Evolutionary conservation across 2,113 vertebrate species (phyloP).

Genomic region (Neolamprologus falcicula): DNA sequence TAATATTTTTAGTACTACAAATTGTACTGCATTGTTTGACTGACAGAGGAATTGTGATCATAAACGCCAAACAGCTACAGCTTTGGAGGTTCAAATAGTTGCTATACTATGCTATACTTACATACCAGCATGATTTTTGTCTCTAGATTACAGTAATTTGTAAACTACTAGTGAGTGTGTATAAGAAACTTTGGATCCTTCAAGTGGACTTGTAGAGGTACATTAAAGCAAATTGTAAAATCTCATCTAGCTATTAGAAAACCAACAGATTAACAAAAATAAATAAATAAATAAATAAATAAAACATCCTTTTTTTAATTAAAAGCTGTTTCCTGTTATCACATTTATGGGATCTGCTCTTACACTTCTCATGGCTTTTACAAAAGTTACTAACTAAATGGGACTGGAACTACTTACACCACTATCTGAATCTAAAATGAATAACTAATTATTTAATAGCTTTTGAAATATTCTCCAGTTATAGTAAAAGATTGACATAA

Average conservation of each 20-base stretch:
- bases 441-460: neutral
- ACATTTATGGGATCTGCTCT: neutral
- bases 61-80: neutral
- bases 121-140: neutral
- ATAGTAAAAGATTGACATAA: neutral
- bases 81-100: neutral
- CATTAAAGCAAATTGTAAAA: neutral
- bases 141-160: neutral
- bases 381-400: neutral
- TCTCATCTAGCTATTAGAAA: neutral
- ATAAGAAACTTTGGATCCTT: neutral
- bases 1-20: neutral
- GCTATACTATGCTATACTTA: neutral
- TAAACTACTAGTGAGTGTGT: neutral
- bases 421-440: neutral
- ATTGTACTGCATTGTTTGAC: neutral
- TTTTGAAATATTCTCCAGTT: neutral
- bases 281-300: neutral
- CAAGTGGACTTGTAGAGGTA: neutral
- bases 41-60: neutral
- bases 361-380: neutral
- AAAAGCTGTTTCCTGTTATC: neutral
- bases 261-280: neutral
- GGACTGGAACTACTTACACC: neutral
- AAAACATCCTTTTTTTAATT: neutral